Evolutionary conservation across 2,888 invertebrate species (phyloP).

Genomic region (Mystacides longicornis): DNA sequence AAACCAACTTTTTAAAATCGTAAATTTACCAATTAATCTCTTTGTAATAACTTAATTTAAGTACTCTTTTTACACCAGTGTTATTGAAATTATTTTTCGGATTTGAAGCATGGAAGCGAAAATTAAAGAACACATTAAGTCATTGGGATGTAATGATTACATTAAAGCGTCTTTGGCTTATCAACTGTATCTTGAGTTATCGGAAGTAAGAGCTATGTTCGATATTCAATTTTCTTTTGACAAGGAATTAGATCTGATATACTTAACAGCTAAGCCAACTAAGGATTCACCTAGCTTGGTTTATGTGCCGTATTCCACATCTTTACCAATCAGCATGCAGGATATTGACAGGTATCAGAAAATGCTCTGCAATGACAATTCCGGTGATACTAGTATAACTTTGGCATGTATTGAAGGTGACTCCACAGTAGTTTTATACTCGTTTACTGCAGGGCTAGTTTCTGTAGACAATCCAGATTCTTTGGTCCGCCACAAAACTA

Average conservation of each 20-base stretch:
- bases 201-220: constrained; percentile 45
- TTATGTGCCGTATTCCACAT: constrained; percentile 39
- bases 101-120: constrained; percentile 37
- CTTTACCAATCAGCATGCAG: constrained; percentile 35
- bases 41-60: too few species aligned
- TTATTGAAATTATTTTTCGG: background rate
- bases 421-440: constrained; percentile 42
- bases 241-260: constrained; percentile 38
- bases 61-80: background rate
- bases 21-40: too few species aligned
- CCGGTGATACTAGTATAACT: constrained; percentile 37
- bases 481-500: constrained; percentile 31
- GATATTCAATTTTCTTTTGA: constrained; percentile 45
- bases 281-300: constrained; percentile 41
- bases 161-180: constrained; percentile 40
- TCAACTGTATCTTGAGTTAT: constrained; percentile 40
- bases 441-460: constrained; percentile 40
- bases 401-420: constrained; percentile 44
- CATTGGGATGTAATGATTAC: constrained; percentile 40
- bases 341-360: constrained; percentile 40
- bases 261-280: constrained; percentile 39
- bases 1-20: too few species aligned
- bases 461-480: constrained; percentile 34
- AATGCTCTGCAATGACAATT: constrained; percentile 42
- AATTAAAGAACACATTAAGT: constrained; percentile 42